Evolutionary conservation across 2,113 vertebrate genomes (phyloP), one percentile per base, ranked within the genome.

Genomic region (Micromys minutus): DNA sequence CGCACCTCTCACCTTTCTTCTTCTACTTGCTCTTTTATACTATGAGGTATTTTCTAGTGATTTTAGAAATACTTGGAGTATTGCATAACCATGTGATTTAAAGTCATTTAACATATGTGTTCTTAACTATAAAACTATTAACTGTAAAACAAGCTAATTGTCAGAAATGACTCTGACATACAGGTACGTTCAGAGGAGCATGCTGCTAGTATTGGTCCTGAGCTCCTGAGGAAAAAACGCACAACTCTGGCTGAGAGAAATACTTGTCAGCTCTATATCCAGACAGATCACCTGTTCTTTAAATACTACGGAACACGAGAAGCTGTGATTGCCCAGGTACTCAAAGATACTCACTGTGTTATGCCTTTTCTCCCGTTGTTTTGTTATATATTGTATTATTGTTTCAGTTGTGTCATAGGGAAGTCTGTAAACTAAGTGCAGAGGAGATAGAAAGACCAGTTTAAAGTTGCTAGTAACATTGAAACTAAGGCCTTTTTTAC

Each of bases 181-280:
- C 74, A 99, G 98, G 97, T 97, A 77, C 96, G 95, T 96, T 87
- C 95, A 90, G 97, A 98, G 93, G 97, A 98, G 75, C 97, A 97
- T 81, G 95, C 96, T 91, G 92, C 85, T 19, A 96, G 94, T 31
- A 45, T 10, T 36, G 98, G 98, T 72, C 99, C 99, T 34, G 98
- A 99, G 95, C 97, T 99, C 95, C 97, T 99, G 96, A 99, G 99
- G 96, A 99, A 91, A 95, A 99, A 99, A 61, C 99, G 99, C 95
- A 99, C 99, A 13, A 98, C 99, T 5, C 98, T 98, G 91, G 99
- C 98, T 87, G 99, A 99, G 97, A 99, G 99, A 96, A 99, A 99
- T 97, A 99, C 99, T 0, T 99, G 99, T 90, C 99, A 99, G 97
- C 99, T 99, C 59, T 99, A 99, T 93, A 99, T 99, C 98, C 99